A percentile compares a stretch with the other conserved stretches of the same genome.
phyloP scores from a whole-genome alignment of 2,113 vertebrate species.

The Rafetus swinhoei region DNA sequence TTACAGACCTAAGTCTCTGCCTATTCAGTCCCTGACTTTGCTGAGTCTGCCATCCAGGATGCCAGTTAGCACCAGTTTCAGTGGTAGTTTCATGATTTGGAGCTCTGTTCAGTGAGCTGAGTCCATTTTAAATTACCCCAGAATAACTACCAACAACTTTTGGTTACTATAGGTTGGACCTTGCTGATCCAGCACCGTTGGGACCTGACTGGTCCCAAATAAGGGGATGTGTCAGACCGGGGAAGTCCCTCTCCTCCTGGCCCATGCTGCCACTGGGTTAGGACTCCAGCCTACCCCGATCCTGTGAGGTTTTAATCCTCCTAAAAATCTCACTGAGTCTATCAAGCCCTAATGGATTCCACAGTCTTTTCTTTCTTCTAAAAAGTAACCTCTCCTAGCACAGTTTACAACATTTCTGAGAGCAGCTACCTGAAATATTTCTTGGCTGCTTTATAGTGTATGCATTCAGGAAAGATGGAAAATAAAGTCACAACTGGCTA shows the following conservation, averaged over 20 bases:
- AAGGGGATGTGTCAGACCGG: too few relatives aligned
- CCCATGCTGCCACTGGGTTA: too few relatives aligned
- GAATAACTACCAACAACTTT: neutral
- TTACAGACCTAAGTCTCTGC: neutral
- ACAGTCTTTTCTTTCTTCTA: accelerated
- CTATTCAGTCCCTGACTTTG: neutral
- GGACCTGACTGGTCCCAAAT: too few relatives aligned
- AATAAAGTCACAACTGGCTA: neutral
- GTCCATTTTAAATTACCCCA: neutral
- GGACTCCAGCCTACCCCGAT: too few relatives aligned
- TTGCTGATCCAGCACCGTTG: too few relatives aligned
- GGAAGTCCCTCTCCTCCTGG: too few relatives aligned
- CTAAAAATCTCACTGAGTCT: neutral
- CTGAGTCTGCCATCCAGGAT: neutral
- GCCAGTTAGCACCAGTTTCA: neutral
- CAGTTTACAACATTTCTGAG: accelerated
- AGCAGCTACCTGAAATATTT: accelerated
- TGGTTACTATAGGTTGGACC: neutral
- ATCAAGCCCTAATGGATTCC: neutral
- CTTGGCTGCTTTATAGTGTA: neutral
- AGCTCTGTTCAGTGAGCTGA: neutral
- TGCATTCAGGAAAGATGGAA: neutral
- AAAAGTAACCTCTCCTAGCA: neutral
- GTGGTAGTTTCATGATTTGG: neutral
- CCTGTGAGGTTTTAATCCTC: neutral